phyloP scores from a whole-genome alignment of 1,140 invertebrate species.

The Drosophila parabipectinata region DNA sequence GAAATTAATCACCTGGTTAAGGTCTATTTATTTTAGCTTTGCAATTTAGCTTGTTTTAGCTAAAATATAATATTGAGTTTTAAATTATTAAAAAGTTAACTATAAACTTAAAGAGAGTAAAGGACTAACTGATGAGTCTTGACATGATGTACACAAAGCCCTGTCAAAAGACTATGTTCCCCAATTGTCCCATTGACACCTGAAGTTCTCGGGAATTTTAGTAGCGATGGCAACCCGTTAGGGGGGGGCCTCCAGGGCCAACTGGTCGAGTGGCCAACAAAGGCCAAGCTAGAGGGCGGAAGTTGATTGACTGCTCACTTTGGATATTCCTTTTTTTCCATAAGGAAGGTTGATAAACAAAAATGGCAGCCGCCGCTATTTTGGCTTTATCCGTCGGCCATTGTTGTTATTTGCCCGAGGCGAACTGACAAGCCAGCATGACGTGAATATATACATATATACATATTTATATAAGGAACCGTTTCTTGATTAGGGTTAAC shows the following conservation, averaged over 20 bases:
- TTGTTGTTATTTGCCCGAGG: conserved; percentile 35
- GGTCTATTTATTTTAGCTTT: too few relatives aligned
- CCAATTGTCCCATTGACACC: conserved; percentile 29
- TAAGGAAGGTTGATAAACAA: conserved; percentile 78
- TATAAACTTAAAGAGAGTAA: too few relatives aligned
- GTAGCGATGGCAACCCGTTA: conserved; percentile 36
- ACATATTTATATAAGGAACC: conserved; percentile 5
- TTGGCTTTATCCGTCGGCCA: conserved; percentile 27
- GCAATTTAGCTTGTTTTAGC: too few relatives aligned
- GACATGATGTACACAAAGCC: not conserved
- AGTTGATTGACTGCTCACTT: conserved; percentile 74
- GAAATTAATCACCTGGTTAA: too few relatives aligned
- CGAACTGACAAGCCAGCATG: conserved; percentile 27
- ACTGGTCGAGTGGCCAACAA: conserved; percentile 22
- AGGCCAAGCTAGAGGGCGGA: conserved; percentile 43
- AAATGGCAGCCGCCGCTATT: conserved; percentile 54
- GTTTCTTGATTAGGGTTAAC: conserved; percentile 64
- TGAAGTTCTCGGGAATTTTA: conserved; percentile 20
- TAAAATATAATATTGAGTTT: too few relatives aligned
- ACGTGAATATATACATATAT: conserved; percentile 2
- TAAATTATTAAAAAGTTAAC: too few relatives aligned
- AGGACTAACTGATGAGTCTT: not conserved
- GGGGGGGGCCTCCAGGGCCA: not conserved
- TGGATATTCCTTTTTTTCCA: conserved; percentile 41
- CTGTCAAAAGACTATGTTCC: conserved; percentile 35